Percentiles rank a stretch among this genome's conserved stretches.
Conservation (phyloP, 2,888 invertebrate species). For the Archips xylosteana region DNA sequence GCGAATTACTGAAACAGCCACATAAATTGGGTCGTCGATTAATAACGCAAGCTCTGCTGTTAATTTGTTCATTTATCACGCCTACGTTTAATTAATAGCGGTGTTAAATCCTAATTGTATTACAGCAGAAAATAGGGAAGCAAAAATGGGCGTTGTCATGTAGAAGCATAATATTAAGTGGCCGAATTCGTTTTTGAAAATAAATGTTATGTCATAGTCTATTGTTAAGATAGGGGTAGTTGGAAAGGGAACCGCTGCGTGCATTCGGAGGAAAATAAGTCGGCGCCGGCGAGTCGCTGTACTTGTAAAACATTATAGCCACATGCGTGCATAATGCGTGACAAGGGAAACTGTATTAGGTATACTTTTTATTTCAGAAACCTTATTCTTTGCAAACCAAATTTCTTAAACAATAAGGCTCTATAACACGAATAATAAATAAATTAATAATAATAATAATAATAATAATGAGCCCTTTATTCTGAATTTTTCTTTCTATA, state of each 20-base stretch:
- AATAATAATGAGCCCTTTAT: no score
- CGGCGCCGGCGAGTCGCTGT: constrained; percentile 33
- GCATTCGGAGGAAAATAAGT: constrained; percentile 21
- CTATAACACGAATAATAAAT: no score
- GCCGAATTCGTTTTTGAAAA: constrained; percentile 17
- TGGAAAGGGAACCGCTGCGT: constrained; percentile 13
- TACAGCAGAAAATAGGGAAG: constrained; percentile 3
- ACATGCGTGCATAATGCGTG: constrained; percentile 22
- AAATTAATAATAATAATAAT: no score
- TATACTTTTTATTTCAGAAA: no score
- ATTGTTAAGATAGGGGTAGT: constrained; percentile 26
- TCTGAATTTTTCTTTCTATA: no score
- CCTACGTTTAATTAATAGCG: constrained; percentile 21
- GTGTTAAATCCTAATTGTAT: constrained; percentile 25
- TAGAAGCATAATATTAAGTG: not conserved
- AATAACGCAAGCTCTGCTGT: constrained; percentile 23
- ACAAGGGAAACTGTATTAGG: not conserved
- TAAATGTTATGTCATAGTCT: constrained; percentile 30
- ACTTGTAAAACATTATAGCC: constrained; percentile 14
- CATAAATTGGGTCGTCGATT: constrained; percentile 18
- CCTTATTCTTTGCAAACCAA: no score
- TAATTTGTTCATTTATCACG: constrained; percentile 25
- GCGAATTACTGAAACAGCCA: constrained; percentile 16
- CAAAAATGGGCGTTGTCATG: constrained; percentile 11
- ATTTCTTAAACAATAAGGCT: no score